phyloP scores from a whole-genome alignment of 1,140 invertebrate species.

The Choristoneura fumiferana region DNA sequence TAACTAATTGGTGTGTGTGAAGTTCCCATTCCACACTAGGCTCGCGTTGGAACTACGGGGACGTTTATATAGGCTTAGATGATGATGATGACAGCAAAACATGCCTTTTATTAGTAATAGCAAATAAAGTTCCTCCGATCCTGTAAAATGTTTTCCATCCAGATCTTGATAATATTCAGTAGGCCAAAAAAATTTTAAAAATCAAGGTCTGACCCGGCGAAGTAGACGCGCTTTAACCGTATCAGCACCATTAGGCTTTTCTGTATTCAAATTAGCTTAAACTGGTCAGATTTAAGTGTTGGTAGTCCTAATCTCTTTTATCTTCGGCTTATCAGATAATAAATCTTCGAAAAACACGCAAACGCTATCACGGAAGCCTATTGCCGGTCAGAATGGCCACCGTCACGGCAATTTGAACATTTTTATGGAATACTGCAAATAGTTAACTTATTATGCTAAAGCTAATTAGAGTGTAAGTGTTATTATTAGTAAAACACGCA shows the following conservation, averaged over 20 bases:
- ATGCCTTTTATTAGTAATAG: neutral
- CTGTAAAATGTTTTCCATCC: neutral
- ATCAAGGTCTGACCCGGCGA: neutral
- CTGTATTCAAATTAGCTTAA: slow-evolving; percentile 11
- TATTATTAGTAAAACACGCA: too few species aligned
- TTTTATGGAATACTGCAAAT: slow-evolving; percentile 8
- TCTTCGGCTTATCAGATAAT: slow-evolving; percentile 11
- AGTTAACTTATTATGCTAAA: neutral
- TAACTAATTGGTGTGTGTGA: too few species aligned
- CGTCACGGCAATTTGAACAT: slow-evolving; percentile 17
- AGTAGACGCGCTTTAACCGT: neutral
- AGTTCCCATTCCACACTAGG: too few species aligned
- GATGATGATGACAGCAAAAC: too few species aligned
- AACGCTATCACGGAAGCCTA: slow-evolving; percentile 16
- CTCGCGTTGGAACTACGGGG: too few species aligned
- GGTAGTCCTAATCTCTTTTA: slow-evolving; percentile 10
- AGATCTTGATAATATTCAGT: neutral
- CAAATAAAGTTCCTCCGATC: neutral
- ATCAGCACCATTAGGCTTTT: neutral
- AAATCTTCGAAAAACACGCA: slow-evolving; percentile 11
- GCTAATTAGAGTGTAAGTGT: too few species aligned
- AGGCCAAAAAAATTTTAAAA: neutral
- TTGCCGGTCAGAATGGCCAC: slow-evolving; percentile 4
- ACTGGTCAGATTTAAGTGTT: slow-evolving; percentile 16
- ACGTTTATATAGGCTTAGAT: too few species aligned